Conservation (phyloP, 2,888 invertebrate genomes). For the Orchesella flavescens region DNA sequence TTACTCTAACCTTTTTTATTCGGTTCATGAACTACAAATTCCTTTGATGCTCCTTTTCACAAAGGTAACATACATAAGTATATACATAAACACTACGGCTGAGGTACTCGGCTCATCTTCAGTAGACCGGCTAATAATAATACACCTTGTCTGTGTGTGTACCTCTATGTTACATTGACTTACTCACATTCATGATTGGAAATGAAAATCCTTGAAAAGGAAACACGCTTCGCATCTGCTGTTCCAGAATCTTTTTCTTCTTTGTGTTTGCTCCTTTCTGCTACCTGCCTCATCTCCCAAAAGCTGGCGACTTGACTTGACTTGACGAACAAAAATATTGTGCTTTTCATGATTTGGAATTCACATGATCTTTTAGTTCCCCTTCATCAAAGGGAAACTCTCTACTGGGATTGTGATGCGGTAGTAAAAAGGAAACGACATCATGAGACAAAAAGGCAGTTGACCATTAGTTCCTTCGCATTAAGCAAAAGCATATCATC, state of each 20-base stretch:
- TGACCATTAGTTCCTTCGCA: constrained; percentile 14
- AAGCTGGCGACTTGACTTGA: not conserved
- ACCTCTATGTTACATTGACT: too few relatives aligned
- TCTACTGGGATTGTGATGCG: too few relatives aligned
- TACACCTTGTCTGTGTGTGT: too few relatives aligned
- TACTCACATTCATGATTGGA: too few relatives aligned
- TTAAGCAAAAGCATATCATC: not conserved
- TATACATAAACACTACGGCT: too few relatives aligned
- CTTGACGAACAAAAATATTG: not conserved
- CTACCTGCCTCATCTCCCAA: too few relatives aligned
- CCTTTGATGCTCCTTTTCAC: too few relatives aligned
- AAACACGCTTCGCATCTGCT: constrained; percentile 22
- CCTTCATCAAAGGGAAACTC: not conserved
- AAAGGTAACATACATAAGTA: too few relatives aligned
- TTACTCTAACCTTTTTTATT: constrained; percentile 6
- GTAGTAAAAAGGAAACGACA: constrained; percentile 4
- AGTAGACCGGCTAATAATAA: too few relatives aligned
- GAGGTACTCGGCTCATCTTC: too few relatives aligned
- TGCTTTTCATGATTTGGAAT: not conserved
- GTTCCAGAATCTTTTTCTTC: not conserved
- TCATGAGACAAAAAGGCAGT: not conserved
- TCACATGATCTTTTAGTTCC: constrained; percentile 3
- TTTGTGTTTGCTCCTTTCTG: not conserved
- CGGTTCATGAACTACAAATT: constrained; percentile 6
- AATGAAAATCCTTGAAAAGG: not conserved